These are phyloP conservation scores for Prionailurus viverrinus DNA, from an alignment of 2,113 vertebrate genomes.

Conservation along the genomic window DNA sequence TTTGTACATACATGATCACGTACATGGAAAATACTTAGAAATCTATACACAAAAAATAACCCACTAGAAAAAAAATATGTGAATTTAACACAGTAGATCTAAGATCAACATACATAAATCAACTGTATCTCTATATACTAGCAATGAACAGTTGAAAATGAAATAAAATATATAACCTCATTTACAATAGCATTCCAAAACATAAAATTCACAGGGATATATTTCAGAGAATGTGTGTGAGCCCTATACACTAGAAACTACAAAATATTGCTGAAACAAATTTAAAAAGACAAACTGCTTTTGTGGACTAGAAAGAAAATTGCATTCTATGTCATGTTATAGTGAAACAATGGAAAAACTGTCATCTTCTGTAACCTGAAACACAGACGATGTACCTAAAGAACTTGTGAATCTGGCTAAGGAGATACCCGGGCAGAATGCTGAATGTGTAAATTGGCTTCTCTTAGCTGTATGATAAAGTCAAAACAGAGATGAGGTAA, in stretches of 20 bases:
- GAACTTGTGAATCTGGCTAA: neutral
- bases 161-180: constrained; percentile 28
- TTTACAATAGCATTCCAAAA: constrained; percentile 30
- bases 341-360: neutral
- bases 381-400: neutral
- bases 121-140: neutral
- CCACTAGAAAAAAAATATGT: neutral
- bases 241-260: neutral
- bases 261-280: constrained; percentile 16
- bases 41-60: neutral
- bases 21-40: constrained; percentile 9
- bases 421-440: neutral
- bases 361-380: neutral
- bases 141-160: constrained; percentile 34
- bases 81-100: constrained; percentile 22
- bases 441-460: neutral
- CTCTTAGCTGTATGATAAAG: neutral
- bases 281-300: neutral
- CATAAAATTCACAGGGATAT: neutral
- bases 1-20: neutral
- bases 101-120: constrained; percentile 32
- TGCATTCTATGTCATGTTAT: neutral
- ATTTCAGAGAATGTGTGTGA: neutral
- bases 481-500: neutral
- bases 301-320: neutral